Conservation (phyloP, 2,888 invertebrate species). For the Drosophila ochracea region DNA sequence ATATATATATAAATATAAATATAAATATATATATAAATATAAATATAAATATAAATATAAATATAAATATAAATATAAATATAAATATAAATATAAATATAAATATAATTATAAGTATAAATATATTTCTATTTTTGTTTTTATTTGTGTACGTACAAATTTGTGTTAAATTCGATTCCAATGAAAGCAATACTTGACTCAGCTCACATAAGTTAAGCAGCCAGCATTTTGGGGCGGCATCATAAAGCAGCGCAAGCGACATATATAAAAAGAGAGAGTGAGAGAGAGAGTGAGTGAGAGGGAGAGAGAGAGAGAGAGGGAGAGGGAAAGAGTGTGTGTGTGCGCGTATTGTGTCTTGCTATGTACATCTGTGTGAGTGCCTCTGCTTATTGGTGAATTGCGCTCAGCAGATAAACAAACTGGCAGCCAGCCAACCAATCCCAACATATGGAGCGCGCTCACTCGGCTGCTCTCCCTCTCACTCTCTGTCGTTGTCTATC, state of each 20-base stretch:
- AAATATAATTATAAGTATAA: no score
- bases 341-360: constrained; percentile 4
- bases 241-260: background rate
- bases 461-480: constrained; percentile 15
- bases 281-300: background rate
- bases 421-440: constrained; percentile 39
- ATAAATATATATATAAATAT: no score
- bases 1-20: no score
- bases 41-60: background rate
- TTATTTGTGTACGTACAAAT: background rate
- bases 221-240: constrained; percentile 15
- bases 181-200: constrained; percentile 28
- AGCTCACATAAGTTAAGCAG: constrained; percentile 4
- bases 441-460: constrained; percentile 29
- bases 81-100: no score
- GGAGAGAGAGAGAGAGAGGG: background rate
- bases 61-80: background rate
- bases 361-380: constrained; percentile 9
- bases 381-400: constrained; percentile 38
- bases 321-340: background rate
- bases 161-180: constrained; percentile 23
- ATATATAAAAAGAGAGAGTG: background rate
- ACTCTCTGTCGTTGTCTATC: background rate
- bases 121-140: no score
- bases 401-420: constrained; percentile 31